Percentiles rank a stretch among this genome's conserved stretches.
Conservation (phyloP, 2,888 invertebrate species). For the Electrophaes corylata region DNA sequence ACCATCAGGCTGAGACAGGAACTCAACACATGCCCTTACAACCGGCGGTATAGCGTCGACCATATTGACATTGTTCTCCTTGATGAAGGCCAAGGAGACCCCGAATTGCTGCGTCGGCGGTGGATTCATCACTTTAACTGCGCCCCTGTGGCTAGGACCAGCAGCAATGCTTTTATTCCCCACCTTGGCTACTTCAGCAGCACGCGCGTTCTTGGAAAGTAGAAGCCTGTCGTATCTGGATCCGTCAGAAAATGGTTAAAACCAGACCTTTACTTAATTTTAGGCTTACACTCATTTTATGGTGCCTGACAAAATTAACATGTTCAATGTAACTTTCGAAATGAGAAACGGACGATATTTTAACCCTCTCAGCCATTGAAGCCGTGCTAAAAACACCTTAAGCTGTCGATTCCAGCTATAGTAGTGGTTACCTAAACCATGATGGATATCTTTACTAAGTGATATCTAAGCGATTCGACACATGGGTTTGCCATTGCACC, state of each 20-base stretch:
- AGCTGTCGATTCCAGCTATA: too few species aligned
- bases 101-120: conserved; percentile 96
- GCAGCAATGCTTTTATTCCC: conserved; percentile 34
- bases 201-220: conserved; percentile 83
- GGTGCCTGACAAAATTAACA: too few species aligned
- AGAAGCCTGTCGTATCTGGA: conserved; percentile 90
- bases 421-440: too few species aligned
- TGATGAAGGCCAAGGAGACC: conserved; percentile 95
- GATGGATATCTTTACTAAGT: too few species aligned
- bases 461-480: too few species aligned
- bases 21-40: conserved; percentile 95
- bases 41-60: conserved; percentile 95
- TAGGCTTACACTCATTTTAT: too few species aligned
- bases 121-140: conserved; percentile 53
- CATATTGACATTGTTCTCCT: conserved; percentile 90
- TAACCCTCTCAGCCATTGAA: background rate
- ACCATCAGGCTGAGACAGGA: conserved; percentile 95
- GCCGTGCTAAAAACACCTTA: too few species aligned
- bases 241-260: background rate
- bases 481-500: too few species aligned
- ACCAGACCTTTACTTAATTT: background rate
- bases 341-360: background rate
- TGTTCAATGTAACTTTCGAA: background rate
- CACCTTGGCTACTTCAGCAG: conserved; percentile 60
- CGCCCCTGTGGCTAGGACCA: conserved; percentile 36